Base-by-base conservation (phyloP, 2,113 vertebrate genomes). In the Xiphias gladius region DNA sequence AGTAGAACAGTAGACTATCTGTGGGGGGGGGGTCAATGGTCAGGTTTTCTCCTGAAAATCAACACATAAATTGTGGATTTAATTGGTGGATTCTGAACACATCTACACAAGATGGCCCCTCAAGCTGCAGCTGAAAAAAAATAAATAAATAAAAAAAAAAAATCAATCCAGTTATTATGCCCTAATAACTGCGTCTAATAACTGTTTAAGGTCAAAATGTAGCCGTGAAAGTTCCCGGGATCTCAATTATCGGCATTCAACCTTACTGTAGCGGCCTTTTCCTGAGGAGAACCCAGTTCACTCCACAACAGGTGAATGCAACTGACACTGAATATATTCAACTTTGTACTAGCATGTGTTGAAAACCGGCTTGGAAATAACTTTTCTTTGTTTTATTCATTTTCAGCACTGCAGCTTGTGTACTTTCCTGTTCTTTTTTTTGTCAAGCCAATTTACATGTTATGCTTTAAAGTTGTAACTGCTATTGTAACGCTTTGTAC, bases 81-180 rank as follows among this genome's bases (percentile, higher is more conserved):
- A 46, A 46, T 17, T 17, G 43, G 5, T 5, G 16, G 43, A 46
- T 46, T 46, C 14, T 17, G 37, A 78, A 50, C 28, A 69, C n/a
- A n/a, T n/a, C n/a, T n/a, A n/a, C n/a, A n/a, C n/a, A n/a, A n/a
- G n/a, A n/a, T n/a, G n/a, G n/a, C n/a, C n/a, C n/a, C n/a, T n/a
- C n/a, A 43, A 50, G 41, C 72, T 35, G 37, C 37, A 73, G 70
- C 54, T 73, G 24, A 72, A 22, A 57, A n/a, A n/a, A n/a, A n/a
- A n/a, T n/a, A n/a, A n/a, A n/a, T n/a, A n/a, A n/a, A n/a, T n/a
- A n/a, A n/a, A n/a, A n/a, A n/a, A n/a, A n/a, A n/a, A n/a, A n/a
- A 57, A 57, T 3, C 14, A 24, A 55, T 57, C 11, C 13, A 26
- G 55, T 4, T 57, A n/a, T 57, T 1, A 14, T 14, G 55, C 11